Evolutionary conservation across 2,888 invertebrate species (phyloP), one percentile per base, ranked within the genome.

Genomic region (Drepana falcataria): DNA sequence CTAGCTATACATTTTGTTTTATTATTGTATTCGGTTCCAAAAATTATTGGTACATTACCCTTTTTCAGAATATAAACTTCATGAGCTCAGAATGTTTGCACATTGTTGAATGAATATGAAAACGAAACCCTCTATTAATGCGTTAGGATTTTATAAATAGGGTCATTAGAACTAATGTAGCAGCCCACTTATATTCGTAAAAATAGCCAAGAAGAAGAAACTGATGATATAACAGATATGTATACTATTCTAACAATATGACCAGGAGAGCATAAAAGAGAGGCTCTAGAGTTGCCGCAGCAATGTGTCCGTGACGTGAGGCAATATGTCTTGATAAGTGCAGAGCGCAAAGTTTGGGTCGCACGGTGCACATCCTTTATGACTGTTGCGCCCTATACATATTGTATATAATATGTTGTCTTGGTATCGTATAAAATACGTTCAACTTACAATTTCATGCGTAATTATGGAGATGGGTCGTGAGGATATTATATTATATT

Each of bases 281-380:
- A 52, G 49, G 52, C 49, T 55, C 5, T 21, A 40, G 33, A 37
- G 9, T 40, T 40, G 9, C 37, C 21, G 35, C 44, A 47, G 51
- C 67, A 52, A 65, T 76, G 59, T 73, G 66, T 73, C 61, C 53
- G 51, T 54, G 51, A 58, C 62, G 57, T 65, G 60, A 64, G 65
- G 75, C 69, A 75, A 78, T 78, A 75, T 75, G 70, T 79, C 76
- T 76, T 78, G 69, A 75, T 77, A 78, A 78, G 72, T 72, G 72
- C 71, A 72, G 62, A 75, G 75, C 74, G 75, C 71, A 77, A 79
- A 79, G 77, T 79, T 78, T 71, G 66, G 66, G 77, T 71, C 68
- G 69, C 71, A 64, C 62, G 69, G 63, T 75, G 75, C 77, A 75
- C 69, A 69, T 73, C 68, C 68, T 69, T 69, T 70, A 71, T 69